Conservation (phyloP, 2,888 invertebrate genomes). For the Sisyra terminalis region DNA sequence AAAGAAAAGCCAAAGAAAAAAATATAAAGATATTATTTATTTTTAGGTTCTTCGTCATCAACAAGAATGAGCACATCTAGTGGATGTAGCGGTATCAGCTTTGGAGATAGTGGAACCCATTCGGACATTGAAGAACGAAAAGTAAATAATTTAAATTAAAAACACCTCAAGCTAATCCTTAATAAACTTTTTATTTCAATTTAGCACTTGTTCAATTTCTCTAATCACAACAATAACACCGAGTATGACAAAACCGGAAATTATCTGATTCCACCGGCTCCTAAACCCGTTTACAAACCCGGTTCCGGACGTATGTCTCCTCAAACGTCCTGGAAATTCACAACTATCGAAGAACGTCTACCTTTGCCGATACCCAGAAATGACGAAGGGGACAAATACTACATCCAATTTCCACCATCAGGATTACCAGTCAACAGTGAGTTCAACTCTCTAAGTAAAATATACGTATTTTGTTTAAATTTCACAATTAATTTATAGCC, state of each 20-base stretch:
- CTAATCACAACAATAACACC: background rate
- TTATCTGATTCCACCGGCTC: conserved; percentile 33
- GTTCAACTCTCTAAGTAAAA: conserved; percentile 7
- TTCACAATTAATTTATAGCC: background rate
- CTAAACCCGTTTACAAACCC: conserved; percentile 28
- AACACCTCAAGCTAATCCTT: background rate
- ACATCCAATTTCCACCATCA: conserved; percentile 33
- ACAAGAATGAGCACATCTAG: conserved; percentile 66
- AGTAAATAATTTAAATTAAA: conserved; percentile 17
- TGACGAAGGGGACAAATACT: conserved; percentile 24
- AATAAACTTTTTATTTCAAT: background rate
- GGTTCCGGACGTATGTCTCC: conserved; percentile 12
- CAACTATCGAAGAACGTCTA: conserved; percentile 23
- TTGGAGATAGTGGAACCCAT: conserved; percentile 72
- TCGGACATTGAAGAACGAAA: conserved; percentile 67
- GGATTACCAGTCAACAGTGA: conserved; percentile 32
- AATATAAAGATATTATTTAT: conserved; percentile 23
- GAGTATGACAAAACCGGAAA: conserved; percentile 21
- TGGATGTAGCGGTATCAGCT: conserved; percentile 54
- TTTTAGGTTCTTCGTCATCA: conserved; percentile 52
- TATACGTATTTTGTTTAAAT: background rate
- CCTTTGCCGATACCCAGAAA: conserved; percentile 20
- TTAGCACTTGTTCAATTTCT: conserved; percentile 3
- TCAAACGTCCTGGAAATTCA: conserved; percentile 18
- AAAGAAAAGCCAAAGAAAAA: too few relatives aligned